A percentile compares a stretch with the other conserved stretches of the same genome.
Conservation (phyloP, 2,113 vertebrate genomes). For the Desmodus rotundus region DNA sequence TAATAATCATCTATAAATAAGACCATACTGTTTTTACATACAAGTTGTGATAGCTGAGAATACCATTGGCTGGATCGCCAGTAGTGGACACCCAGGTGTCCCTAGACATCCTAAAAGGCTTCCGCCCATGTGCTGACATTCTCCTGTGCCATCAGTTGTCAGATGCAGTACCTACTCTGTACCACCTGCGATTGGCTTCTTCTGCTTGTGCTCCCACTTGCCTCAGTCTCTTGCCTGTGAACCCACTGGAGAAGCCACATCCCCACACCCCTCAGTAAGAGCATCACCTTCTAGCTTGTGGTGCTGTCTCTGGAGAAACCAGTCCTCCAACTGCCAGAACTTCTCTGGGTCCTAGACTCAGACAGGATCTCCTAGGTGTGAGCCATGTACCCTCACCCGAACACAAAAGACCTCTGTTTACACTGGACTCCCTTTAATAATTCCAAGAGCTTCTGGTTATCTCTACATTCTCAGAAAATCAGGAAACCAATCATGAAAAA, state of each 20-base stretch:
- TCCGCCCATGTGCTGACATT: not conserved
- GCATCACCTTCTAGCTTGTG: not conserved
- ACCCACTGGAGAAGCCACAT: not conserved
- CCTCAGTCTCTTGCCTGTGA: not conserved
- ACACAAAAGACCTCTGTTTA: not conserved
- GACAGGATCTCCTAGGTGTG: not conserved
- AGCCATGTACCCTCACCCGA: fast-evolving
- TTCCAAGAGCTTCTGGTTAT: not conserved
- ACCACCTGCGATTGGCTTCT: not conserved
- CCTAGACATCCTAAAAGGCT: not conserved
- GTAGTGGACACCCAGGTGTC: not conserved
- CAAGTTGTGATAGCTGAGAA: not conserved
- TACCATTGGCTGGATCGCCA: not conserved
- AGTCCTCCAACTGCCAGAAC: not conserved
- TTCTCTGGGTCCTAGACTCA: not conserved
- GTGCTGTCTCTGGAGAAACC: not conserved
- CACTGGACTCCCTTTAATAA: not conserved
- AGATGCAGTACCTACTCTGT: not conserved
- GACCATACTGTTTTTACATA: not conserved
- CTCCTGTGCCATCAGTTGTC: not conserved
- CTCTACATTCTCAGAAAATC: not conserved
- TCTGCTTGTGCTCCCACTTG: not conserved
- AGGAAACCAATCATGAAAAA: not conserved
- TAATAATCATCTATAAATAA: not conserved
- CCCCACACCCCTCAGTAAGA: not conserved